Evolutionary conservation across 2,797 vertebrate genomes (phyloP), one percentile per base, ranked within the genome.

Genomic region (Coreius guichenoti): DNA sequence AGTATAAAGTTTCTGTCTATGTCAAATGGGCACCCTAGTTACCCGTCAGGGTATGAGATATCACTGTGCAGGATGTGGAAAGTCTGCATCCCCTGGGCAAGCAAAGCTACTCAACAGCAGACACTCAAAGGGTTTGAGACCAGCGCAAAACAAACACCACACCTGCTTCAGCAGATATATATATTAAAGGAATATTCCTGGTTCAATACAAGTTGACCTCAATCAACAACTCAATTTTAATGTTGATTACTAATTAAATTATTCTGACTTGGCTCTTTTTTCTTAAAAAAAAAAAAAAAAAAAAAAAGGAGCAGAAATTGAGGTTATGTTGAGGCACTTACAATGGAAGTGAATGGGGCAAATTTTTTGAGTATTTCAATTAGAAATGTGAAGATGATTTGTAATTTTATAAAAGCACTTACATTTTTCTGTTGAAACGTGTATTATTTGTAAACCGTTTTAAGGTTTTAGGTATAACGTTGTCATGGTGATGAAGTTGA

Each of bases 1-100:
- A 80, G 86, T 80, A 63, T 86, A 73, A 83, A 73, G 86, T 89
- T 86, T 49, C 76, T 84, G 73, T 67, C 29, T 65, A 58, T 81
- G 74, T 76, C 88, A 65, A 54, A 86, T 90, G 79, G 78, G 73
- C 86, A 67, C 80, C 61, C 86, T 73, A 74, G 80, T 36, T 82
- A 85, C 85, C 82, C 75, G 26, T 74, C 85, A 65, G 80, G 77
- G 65, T 90, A 87, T 83, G 72, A 78, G 80, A 87, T 67, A 85
- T 76, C 85, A 75, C 83, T 87, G 43, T 69, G 12, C 76, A 87
- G 86, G 78, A 87, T 80, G 80, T 86, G 51, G 80, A n/a, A 80
- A 91, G 45, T 77, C 87, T 88, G 87, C 63, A 86, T 90, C 80
- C 26, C 72, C 33, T 49, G 51, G 74, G 58, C 23, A 9, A 86